Base-by-base conservation (phyloP, 2,888 invertebrate species). In the Achlya flavicornis region DNA sequence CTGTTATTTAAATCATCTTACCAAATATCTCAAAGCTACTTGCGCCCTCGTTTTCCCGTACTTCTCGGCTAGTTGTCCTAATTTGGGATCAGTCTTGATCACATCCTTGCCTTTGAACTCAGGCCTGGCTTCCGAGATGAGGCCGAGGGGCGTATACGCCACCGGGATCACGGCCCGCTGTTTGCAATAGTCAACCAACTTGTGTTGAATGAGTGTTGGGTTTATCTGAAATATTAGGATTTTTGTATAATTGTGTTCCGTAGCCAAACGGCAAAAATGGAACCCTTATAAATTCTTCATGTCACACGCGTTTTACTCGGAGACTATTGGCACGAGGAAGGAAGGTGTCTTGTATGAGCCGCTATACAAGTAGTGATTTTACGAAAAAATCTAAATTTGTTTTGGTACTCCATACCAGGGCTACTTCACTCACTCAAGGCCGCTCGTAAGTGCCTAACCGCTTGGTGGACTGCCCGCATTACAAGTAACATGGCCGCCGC, bases 121-220 rank as follows among this genome's bases (percentile, higher is more conserved):
- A 35, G 84, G 94, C 76, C 88, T 81, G 57, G 86, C 95, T 81
- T 79, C 92, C 61, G 78, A 95, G 80, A 85, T 90, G 79, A 79
- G 95, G 77, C 79, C 96, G 75, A 98, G 88, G 0, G 97, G 97
- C 41, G 96, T 96, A 83, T 97, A 98, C 0, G 94, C 97, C 58
- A 94, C 96, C 62, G 98, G 86, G 3, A 94, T 86, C 19, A 98
- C 95, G 0, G 92, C 94, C 14, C 93, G 91, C 58, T 95, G 84
- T 69, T 95, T 95, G 83, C 98, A 97, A 73, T 95, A 97, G 8
- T 96, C 91, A 0, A 96, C 95, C 63, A 98, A 79, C 67, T 95
- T 94, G 70, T 95, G 95, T 77, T 97, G 96, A 53, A 96, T 96
- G 7, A 97, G 83, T 35, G 96, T 96, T 0, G 97, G 96, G 76